Evolutionary conservation across 1,140 invertebrate genomes (phyloP).

Genomic region (Nixonia krombeini): DNA sequence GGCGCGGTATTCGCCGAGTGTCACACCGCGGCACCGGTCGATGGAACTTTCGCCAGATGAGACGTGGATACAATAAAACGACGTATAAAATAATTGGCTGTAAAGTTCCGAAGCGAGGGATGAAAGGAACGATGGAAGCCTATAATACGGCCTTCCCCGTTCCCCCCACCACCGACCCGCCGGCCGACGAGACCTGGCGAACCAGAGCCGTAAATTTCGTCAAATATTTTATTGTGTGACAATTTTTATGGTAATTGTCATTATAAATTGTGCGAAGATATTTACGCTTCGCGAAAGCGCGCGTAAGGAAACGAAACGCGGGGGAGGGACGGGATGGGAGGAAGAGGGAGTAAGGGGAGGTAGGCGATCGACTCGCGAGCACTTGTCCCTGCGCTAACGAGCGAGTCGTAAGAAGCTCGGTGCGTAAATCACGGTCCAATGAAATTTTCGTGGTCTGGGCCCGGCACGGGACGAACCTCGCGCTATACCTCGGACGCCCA

Average conservation of each 20-base stretch:
- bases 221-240: constrained; percentile 71
- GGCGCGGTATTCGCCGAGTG: too few relatives aligned
- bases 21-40: constrained; percentile 15
- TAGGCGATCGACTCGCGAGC: constrained; percentile 42
- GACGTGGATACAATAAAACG: constrained; percentile 58
- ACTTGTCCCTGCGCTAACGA: constrained; percentile 57
- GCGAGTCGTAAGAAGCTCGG: constrained; percentile 48
- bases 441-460: constrained; percentile 49
- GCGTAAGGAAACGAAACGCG: too few relatives aligned
- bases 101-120: constrained; percentile 54
- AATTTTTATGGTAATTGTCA: constrained; percentile 73
- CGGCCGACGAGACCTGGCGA: constrained; percentile 3
- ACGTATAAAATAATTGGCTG: constrained; percentile 69
- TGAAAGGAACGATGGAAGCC: constrained; percentile 13
- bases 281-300: constrained; percentile 56
- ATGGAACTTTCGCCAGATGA: constrained; percentile 39
- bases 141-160: constrained; percentile 20
- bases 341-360: too few relatives aligned
- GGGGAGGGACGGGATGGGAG: too few relatives aligned
- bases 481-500: constrained; percentile 36
- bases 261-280: constrained; percentile 69
- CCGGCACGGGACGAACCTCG: constrained; percentile 10
- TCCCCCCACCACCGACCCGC: constrained; percentile 9
- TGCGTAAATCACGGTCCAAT: constrained; percentile 65
- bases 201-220: constrained; percentile 63